Percentiles rank a stretch among this genome's conserved stretches.
Evolutionary conservation across 2,888 invertebrate species (phyloP).

Genomic region (Melieria crassipennis): DNA sequence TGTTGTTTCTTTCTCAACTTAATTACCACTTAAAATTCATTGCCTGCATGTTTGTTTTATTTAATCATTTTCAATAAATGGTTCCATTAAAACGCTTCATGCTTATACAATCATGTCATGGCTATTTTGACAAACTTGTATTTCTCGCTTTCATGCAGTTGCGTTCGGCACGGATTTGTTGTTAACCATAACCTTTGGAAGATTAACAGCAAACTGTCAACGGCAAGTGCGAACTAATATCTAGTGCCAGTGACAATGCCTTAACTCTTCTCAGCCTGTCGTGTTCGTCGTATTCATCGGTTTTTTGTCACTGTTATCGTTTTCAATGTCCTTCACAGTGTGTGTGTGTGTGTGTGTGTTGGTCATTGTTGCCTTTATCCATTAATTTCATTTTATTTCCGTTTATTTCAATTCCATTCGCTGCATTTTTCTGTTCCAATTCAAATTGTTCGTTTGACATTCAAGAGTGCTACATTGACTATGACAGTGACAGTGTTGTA

Average conservation of each 20-base stretch:
- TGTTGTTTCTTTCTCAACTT: too few relatives aligned
- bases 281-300: constrained; percentile 32
- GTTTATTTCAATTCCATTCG: constrained; percentile 15
- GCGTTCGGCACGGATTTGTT: too few relatives aligned
- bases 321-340: constrained; percentile 1
- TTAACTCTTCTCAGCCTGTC: constrained; percentile 20
- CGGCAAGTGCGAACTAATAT: too few relatives aligned
- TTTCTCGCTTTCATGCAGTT: too few relatives aligned
- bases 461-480: constrained; percentile 2
- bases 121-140: too few relatives aligned
- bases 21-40: too few relatives aligned
- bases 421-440: constrained; percentile 14
- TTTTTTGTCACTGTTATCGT: background rate
- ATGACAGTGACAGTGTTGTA: background rate
- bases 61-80: too few relatives aligned
- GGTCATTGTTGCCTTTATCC: background rate
- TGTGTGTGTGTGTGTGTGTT: constrained; percentile 10
- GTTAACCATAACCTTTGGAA: too few relatives aligned
- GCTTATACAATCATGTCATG: too few relatives aligned
- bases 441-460: constrained; percentile 16
- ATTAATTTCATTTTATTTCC: background rate
- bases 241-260: background rate
- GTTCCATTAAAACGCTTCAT: too few relatives aligned
- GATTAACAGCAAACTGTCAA: too few relatives aligned
- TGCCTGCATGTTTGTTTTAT: too few relatives aligned